phyloP scores from a whole-genome alignment of 2,797 vertebrate genomes.

The Typhlichthys subterraneus region DNA sequence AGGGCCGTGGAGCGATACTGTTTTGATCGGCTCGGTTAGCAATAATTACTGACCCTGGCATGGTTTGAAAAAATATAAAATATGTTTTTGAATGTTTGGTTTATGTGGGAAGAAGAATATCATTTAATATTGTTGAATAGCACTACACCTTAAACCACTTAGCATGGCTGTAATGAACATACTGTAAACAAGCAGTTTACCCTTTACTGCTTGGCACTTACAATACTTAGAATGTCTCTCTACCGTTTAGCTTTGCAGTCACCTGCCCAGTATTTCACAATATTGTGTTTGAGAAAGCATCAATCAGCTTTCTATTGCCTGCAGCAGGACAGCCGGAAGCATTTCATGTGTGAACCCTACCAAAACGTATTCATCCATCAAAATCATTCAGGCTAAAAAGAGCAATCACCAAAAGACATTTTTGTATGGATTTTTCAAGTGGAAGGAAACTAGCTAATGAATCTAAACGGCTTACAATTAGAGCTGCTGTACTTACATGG shows the following conservation, averaged over 20 bases:
- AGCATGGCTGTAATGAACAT: too few species aligned
- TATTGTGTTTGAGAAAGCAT: conserved; percentile 24
- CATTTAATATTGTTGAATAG: too few species aligned
- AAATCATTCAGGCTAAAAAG: conserved; percentile 28
- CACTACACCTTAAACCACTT: too few species aligned
- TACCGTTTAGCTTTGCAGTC: conserved; percentile 5
- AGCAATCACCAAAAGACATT: conserved; percentile 45
- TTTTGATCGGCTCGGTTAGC: too few species aligned
- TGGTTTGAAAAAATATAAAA: too few species aligned
- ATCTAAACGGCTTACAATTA: conserved; percentile 67
- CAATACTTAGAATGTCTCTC: conserved; percentile 12
- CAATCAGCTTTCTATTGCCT: conserved; percentile 20
- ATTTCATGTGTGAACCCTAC: conserved; percentile 48
- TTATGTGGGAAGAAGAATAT: too few species aligned
- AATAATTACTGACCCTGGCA: too few species aligned
- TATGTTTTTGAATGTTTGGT: too few species aligned
- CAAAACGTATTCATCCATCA: conserved; percentile 59
- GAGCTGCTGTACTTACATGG: conserved; percentile 56
- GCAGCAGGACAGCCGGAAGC: conserved; percentile 20
- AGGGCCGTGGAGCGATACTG: too few species aligned
- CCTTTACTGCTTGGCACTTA: conserved; percentile 14
- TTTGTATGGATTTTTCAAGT: conserved; percentile 59
- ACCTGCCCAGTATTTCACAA: conserved; percentile 11
- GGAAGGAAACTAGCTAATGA: conserved; percentile 64
- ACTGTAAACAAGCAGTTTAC: too few species aligned